Percentiles rank a stretch among this genome's conserved stretches.
Evolutionary conservation across 2,113 vertebrate species (phyloP).

Genomic region (Periophthalmus modestus): DNA sequence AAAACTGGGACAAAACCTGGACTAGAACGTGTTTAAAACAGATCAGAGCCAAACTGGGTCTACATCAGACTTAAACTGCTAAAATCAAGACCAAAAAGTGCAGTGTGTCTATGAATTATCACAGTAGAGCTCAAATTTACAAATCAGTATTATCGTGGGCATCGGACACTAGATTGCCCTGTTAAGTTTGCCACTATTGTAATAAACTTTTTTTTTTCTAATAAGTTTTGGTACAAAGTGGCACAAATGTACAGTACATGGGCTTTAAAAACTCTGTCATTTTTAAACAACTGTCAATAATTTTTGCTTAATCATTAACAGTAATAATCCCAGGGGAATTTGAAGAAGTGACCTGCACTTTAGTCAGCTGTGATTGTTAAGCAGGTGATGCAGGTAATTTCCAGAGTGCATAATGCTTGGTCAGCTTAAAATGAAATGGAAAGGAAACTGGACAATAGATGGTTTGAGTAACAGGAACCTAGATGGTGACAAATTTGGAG

Average conservation of each 20-base stretch:
- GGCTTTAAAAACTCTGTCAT: too few relatives aligned
- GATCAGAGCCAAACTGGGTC: too few relatives aligned
- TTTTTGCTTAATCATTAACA: conserved; percentile 38
- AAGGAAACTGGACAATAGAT: neutral
- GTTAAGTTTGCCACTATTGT: too few relatives aligned
- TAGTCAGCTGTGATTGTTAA: neutral
- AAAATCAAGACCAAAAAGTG: too few relatives aligned
- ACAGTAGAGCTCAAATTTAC: neutral
- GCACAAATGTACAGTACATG: neutral
- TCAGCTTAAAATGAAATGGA: neutral
- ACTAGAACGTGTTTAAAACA: too few relatives aligned
- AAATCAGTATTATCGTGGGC: too few relatives aligned
- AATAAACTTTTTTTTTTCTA: neutral
- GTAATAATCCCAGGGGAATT: conserved; percentile 31
- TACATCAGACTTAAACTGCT: too few relatives aligned
- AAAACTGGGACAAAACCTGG: too few relatives aligned
- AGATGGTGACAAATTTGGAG: conserved; percentile 22
- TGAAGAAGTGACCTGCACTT: conserved; percentile 4
- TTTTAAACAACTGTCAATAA: neutral
- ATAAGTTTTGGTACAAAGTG: neutral
- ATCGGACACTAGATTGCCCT: too few relatives aligned
- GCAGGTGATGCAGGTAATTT: conserved; percentile 12
- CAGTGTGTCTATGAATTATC: neutral
- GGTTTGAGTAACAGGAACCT: conserved; percentile 3
- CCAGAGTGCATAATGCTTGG: neutral